Percentiles rank a stretch among this genome's conserved stretches.
Evolutionary conservation across 2,113 vertebrate species (phyloP).

Genomic region (Cynoglossus semilaevis): DNA sequence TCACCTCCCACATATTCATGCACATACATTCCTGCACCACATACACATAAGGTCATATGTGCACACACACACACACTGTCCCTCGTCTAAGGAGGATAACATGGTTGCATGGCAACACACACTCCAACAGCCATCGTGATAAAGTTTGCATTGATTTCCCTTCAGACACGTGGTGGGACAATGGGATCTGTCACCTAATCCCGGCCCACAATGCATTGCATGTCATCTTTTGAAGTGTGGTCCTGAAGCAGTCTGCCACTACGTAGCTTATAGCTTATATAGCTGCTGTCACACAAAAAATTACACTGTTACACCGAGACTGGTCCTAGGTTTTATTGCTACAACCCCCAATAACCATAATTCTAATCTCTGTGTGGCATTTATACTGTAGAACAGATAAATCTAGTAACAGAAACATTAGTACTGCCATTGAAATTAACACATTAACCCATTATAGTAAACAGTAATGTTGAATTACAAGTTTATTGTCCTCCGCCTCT

Average conservation of each 20-base stretch:
- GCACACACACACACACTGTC: constrained; percentile 18
- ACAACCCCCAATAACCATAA: neutral
- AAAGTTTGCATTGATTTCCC: constrained; percentile 46
- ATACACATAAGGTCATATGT: constrained; percentile 17
- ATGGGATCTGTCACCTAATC: constrained; percentile 20
- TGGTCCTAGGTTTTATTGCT: constrained; percentile 4
- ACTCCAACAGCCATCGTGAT: constrained; percentile 22
- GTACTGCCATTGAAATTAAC: no score
- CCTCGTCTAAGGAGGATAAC: constrained; percentile 26
- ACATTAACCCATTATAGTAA: neutral
- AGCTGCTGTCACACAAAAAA: constrained; percentile 1
- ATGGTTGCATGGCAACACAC: constrained; percentile 56
- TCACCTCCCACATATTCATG: constrained; percentile 47
- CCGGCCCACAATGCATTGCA: constrained; percentile 1
- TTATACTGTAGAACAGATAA: no score
- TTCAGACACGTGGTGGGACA: constrained; percentile 24
- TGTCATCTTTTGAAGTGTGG: constrained; percentile 14
- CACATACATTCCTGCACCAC: neutral
- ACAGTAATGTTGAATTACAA: no score
- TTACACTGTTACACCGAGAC: neutral
- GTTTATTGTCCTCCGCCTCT: no score
- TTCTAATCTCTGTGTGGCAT: no score
- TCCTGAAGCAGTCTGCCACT: neutral
- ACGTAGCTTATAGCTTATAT: no score
- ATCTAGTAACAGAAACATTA: neutral